Evolutionary conservation across 2,888 invertebrate genomes (phyloP).

Genomic region (Congeria kusceri): DNA sequence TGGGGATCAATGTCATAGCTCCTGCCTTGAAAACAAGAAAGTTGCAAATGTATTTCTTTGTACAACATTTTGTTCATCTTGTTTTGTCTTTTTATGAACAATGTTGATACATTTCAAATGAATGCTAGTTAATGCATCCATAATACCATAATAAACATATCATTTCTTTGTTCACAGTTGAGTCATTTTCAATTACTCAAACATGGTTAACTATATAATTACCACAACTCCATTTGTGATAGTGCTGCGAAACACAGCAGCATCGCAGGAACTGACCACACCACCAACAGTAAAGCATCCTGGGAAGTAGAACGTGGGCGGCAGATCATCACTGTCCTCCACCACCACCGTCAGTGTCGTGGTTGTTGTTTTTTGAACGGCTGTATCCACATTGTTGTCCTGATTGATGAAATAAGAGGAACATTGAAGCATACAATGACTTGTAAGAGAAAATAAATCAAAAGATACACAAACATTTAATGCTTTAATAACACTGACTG

Average conservation of each 20-base stretch:
- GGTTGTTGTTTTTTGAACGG: slow-evolving; percentile 15
- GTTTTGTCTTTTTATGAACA: too few species aligned
- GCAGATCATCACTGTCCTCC: slow-evolving; percentile 73
- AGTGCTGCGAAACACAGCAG: slow-evolving; percentile 57
- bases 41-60: too few species aligned
- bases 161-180: too few species aligned
- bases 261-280: slow-evolving; percentile 54
- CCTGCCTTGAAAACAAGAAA: not conserved
- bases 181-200: too few species aligned
- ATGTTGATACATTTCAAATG: too few species aligned
- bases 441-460: not conserved
- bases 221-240: slow-evolving; percentile 40
- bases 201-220: not conserved
- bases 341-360: slow-evolving; percentile 53
- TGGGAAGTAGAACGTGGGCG: slow-evolving; percentile 67
- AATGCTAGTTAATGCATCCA: too few species aligned
- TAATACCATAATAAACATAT: too few species aligned
- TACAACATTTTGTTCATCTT: too few species aligned
- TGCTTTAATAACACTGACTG: not conserved
- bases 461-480: too few species aligned
- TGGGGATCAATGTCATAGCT: slow-evolving; percentile 37
- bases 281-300: slow-evolving; percentile 33
- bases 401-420: slow-evolving; percentile 1
- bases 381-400: slow-evolving; percentile 30
- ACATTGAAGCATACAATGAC: not conserved